Conservation (phyloP, 2,113 vertebrate species). For the Dolichallabes microphthalmus region DNA sequence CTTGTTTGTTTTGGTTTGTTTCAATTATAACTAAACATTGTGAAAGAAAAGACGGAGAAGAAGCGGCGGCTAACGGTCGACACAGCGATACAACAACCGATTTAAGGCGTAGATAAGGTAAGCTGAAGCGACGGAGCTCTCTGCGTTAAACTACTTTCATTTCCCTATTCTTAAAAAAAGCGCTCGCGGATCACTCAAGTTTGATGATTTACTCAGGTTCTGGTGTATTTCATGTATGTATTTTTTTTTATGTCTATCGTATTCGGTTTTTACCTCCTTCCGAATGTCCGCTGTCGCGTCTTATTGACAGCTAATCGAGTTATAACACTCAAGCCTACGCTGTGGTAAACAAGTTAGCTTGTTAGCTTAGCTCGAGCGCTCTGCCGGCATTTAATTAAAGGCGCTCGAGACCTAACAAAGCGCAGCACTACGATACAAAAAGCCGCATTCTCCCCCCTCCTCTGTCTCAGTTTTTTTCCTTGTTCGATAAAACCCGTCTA, state of each 20-base stretch:
- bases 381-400: slow-evolving; percentile 33
- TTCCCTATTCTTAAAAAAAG: slow-evolving; percentile 36
- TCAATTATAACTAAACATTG: slow-evolving; percentile 24
- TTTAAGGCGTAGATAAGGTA: slow-evolving; percentile 26
- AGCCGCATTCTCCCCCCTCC: not conserved
- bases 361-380: slow-evolving; percentile 33
- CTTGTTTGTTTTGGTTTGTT: slow-evolving; percentile 42
- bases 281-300: not conserved
- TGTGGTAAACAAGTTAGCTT: slow-evolving; percentile 33
- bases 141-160: slow-evolving; percentile 2
- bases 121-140: slow-evolving; percentile 38
- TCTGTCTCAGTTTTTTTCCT: no score
- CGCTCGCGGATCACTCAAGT: not conserved
- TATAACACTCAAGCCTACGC: not conserved
- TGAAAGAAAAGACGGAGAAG: not conserved
- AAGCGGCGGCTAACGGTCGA: slow-evolving; percentile 45
- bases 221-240: not conserved
- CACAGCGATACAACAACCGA: slow-evolving; percentile 19
- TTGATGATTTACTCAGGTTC: not conserved
- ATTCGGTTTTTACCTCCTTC: not conserved
- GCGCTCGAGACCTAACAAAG: slow-evolving; percentile 14
- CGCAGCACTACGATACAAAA: not conserved
- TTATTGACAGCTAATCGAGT: not conserved
- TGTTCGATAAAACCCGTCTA: not conserved
- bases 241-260: no score